These are phyloP conservation scores for Physocephala rufipes DNA, from an alignment of 2,888 invertebrate species.

Conservation along the genomic window DNA sequence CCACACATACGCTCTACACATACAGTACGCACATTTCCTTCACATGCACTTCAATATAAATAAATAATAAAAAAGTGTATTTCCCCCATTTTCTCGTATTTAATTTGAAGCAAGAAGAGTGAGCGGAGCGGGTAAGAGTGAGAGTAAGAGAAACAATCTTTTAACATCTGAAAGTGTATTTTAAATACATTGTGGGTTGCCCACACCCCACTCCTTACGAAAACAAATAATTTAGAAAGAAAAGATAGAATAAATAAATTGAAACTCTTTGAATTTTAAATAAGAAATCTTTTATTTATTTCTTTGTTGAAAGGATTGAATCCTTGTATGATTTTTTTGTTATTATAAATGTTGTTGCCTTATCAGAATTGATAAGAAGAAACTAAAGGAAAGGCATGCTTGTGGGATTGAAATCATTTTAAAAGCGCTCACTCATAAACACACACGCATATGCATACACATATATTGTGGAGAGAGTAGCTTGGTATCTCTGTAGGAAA, in stretches of 20 bases:
- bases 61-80: not conserved
- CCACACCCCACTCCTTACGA: not conserved
- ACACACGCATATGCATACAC: not conserved
- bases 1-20: constrained; percentile 26
- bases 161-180: not conserved
- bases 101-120: not conserved
- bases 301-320: constrained; percentile 3
- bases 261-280: constrained; percentile 26
- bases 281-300: constrained; percentile 26
- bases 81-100: not conserved
- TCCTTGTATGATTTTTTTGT: not conserved
- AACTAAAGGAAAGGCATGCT: not conserved
- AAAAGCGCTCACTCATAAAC: constrained; percentile 1
- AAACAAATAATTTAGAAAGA: not conserved
- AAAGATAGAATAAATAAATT: constrained; percentile 16
- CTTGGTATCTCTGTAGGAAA: too few relatives aligned
- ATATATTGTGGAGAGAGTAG: not conserved
- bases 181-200: constrained; percentile 8
- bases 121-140: too few relatives aligned
- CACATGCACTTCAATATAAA: not conserved
- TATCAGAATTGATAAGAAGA: too few relatives aligned
- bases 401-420: not conserved
- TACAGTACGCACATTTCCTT: not conserved
- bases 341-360: constrained; percentile 8
- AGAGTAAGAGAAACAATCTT: too few relatives aligned